Evolutionary conservation across 2,888 invertebrate genomes (phyloP), one percentile per base, ranked within the genome.

Genomic region (Cremastinae sp.): DNA sequence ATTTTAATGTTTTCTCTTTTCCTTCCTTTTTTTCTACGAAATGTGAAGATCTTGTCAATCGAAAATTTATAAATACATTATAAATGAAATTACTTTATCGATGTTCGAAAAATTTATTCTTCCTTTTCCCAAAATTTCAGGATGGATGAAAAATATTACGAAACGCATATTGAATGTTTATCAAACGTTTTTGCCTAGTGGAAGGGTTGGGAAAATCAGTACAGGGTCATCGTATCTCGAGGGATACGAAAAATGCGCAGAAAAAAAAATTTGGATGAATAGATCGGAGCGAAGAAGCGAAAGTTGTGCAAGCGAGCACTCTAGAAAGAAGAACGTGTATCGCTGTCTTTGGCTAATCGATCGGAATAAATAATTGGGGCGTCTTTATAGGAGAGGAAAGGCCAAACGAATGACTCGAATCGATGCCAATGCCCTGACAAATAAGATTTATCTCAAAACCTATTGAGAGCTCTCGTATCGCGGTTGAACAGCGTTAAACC

Each of bases 311-410:
- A 66, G 37, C 16, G 14, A 41, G 39, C 16, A 4, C 9, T 35
- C 51, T 68, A 76, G 76, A 81, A 84, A 85, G 82, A 84, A 82
- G 83, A 74, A 59, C 79, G 74, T 55, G n/a, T n/a, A 62, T 81
- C 78, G 79, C 81, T 87, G 83, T 87, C 78, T 83, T 83, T 83
- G 80, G 79, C 78, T 82, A 86, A 85, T 85, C 82, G 82, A 83
- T 83, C 84, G 85, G 79, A 84, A 75, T 82, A 77, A 68, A 81
- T 84, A 87, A 86, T 86, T 86, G 81, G 86, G 81, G 80, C 86
- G 74, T 78, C 71, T 78, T n/a, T 76, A 82, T 79, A 80, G 75
- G 81, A 83, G 80, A 76, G 43, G 3, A 16, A 16, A 47, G 28
- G 56, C 65, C 75, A 76, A 22, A 58, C 56, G 47, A 55, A 39